These are phyloP conservation scores for Sarcoramphus papa DNA, from an alignment of 2,797 vertebrate species.

Conservation along the genomic window DNA sequence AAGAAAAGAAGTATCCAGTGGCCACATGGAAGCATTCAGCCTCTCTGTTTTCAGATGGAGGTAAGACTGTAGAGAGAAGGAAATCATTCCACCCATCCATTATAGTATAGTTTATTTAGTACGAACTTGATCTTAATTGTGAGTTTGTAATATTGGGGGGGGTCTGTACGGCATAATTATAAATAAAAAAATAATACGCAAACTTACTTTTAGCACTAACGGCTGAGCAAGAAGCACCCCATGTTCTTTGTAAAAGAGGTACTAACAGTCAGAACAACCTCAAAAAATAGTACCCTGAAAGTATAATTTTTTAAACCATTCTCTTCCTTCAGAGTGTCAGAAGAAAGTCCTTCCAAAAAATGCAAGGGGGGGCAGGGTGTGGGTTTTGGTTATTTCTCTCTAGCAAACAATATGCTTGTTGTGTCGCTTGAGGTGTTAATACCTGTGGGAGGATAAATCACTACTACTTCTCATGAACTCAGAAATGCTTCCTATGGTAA, in stretches of 20 bases:
- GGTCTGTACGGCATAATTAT: background rate
- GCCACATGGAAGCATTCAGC: background rate
- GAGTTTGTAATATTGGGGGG: background rate
- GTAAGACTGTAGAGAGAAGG: background rate
- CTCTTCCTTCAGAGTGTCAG: background rate
- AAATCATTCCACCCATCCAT: background rate
- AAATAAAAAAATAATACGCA: background rate
- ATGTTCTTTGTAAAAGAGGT: background rate
- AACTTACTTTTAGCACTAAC: background rate
- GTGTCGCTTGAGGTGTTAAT: background rate
- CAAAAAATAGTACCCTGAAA: background rate
- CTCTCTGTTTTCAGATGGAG: background rate
- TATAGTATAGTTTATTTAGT: background rate
- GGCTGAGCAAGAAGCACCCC: background rate
- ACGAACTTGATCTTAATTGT: background rate
- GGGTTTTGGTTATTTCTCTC: background rate
- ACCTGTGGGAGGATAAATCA: background rate
- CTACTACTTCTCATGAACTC: background rate
- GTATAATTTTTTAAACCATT: background rate
- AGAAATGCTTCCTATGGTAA: background rate
- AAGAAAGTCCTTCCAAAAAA: background rate
- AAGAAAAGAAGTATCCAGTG: background rate
- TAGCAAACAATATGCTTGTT: background rate
- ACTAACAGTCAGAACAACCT: background rate
- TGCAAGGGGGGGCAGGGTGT: background rate